These are phyloP conservation scores for Microplitis demolitor DNA, from an alignment of 1,140 invertebrate species.

Conservation along the genomic window DNA sequence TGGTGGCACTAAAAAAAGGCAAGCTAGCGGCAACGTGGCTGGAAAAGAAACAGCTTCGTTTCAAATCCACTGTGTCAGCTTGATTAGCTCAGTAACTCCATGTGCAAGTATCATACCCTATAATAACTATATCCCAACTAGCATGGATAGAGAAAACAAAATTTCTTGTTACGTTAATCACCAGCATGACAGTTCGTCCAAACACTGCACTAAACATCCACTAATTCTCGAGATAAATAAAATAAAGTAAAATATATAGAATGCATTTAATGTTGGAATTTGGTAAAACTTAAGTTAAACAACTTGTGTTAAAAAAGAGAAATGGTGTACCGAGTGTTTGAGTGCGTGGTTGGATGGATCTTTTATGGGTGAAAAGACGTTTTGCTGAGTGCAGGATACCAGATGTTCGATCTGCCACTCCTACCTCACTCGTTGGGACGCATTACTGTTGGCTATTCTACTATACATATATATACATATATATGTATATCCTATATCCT, in stretches of 20 bases:
- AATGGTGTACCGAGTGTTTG: constrained; percentile 3
- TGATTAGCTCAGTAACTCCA: constrained; percentile 40
- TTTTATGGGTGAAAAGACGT: background rate
- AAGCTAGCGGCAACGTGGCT: constrained; percentile 43
- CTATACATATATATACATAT: background rate
- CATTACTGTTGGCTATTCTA: background rate
- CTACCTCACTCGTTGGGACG: constrained; percentile 1
- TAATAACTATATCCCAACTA: background rate
- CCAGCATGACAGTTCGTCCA: background rate
- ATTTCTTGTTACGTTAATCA: background rate
- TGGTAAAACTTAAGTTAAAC: background rate
- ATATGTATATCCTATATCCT: too few relatives aligned
- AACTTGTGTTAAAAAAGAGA: background rate
- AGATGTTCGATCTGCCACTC: constrained; percentile 23
- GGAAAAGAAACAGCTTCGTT: constrained; percentile 52
- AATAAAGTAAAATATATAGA: background rate
- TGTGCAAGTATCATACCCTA: constrained; percentile 12
- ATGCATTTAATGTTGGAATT: background rate
- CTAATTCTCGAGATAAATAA: background rate
- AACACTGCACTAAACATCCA: background rate
- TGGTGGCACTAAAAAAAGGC: constrained; percentile 9
- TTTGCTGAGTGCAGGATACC: constrained; percentile 11
- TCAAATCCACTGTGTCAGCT: constrained; percentile 46
- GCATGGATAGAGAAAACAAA: constrained; percentile 9
- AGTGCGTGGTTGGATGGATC: constrained; percentile 11